A percentile compares a stretch with the other conserved stretches of the same genome.
Conservation (phyloP, 2,113 vertebrate genomes). For the Hassar affinis region DNA sequence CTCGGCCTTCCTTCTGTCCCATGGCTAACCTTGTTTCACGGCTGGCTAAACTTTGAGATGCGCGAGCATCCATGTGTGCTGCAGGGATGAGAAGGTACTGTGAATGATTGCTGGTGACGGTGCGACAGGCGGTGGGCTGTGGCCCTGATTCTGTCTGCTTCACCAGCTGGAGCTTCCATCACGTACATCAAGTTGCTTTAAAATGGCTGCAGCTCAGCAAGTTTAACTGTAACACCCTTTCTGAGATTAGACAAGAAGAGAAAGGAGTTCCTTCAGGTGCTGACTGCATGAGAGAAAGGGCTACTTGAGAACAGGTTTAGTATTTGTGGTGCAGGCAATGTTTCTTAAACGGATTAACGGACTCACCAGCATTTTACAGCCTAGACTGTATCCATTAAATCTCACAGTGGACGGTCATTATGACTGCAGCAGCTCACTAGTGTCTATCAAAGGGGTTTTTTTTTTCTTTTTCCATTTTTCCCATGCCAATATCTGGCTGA, state of each 20-base stretch:
- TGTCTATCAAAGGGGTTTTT: too few species aligned
- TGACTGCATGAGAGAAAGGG: neutral
- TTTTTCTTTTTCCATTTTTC: too few species aligned
- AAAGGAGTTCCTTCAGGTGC: neutral
- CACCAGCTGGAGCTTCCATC: slow-evolving; percentile 45
- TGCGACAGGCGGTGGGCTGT: slow-evolving; percentile 21
- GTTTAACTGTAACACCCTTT: neutral
- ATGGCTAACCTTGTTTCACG: slow-evolving; percentile 33
- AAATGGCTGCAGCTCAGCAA: slow-evolving; percentile 38
- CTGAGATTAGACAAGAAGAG: neutral
- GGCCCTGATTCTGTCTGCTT: slow-evolving; percentile 41
- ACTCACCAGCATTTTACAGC: too few species aligned
- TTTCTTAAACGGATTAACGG: neutral
- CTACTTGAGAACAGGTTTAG: too few species aligned
- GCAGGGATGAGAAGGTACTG: slow-evolving; percentile 14
- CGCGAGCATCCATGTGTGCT: slow-evolving; percentile 24
- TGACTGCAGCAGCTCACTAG: too few species aligned
- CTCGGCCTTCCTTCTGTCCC: slow-evolving; percentile 17
- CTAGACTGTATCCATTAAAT: neutral
- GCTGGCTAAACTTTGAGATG: neutral
- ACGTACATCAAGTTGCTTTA: slow-evolving; percentile 23
- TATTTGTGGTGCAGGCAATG: neutral
- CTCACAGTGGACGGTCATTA: neutral
- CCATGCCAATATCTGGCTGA: too few species aligned
- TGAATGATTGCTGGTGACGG: slow-evolving; percentile 50